Conservation (phyloP, 2,797 vertebrate species). For the Karalla daura region DNA sequence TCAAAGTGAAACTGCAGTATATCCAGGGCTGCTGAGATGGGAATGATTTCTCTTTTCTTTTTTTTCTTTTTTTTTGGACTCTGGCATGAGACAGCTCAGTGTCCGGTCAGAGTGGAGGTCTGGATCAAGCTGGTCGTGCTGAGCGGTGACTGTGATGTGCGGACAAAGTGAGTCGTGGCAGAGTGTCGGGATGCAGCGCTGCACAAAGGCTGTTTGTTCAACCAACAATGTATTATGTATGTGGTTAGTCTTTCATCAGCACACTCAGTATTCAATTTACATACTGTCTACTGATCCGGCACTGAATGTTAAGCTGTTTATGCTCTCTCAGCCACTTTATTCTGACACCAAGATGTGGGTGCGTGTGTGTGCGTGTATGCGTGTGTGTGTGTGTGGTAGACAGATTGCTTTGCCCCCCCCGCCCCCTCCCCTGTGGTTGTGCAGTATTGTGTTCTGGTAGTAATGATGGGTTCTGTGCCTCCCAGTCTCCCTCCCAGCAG, state of each 20-base stretch:
- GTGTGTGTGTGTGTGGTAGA: constrained; percentile 48
- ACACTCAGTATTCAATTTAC: constrained; percentile 77
- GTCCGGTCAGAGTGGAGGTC: constrained; percentile 20
- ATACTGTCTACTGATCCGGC: constrained; percentile 72
- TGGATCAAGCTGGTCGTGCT: neutral
- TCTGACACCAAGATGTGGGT: constrained; percentile 60
- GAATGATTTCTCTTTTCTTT: neutral
- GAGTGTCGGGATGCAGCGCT: constrained; percentile 27
- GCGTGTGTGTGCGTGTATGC: constrained; percentile 37
- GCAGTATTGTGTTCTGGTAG: constrained; percentile 78
- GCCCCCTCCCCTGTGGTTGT: constrained; percentile 62
- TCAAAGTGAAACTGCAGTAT: neutral
- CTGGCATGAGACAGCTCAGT: neutral
- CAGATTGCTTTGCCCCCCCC: constrained; percentile 70
- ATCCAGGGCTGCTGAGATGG: neutral
- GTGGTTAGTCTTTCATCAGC: constrained; percentile 73
- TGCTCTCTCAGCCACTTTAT: constrained; percentile 72
- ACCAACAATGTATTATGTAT: constrained; percentile 72
- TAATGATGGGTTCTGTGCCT: constrained; percentile 77
- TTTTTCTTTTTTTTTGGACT: constrained; percentile 8
- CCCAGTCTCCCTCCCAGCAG: constrained; percentile 73
- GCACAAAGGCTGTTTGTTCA: constrained; percentile 67
- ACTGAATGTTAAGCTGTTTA: constrained; percentile 77
- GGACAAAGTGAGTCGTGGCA: constrained; percentile 29
- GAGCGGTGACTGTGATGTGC: neutral